Percentiles rank a stretch among this genome's conserved stretches.
These are phyloP conservation scores for Misgurnus anguillicaudatus DNA, from an alignment of 2,113 vertebrate genomes.

Conservation along the genomic window DNA sequence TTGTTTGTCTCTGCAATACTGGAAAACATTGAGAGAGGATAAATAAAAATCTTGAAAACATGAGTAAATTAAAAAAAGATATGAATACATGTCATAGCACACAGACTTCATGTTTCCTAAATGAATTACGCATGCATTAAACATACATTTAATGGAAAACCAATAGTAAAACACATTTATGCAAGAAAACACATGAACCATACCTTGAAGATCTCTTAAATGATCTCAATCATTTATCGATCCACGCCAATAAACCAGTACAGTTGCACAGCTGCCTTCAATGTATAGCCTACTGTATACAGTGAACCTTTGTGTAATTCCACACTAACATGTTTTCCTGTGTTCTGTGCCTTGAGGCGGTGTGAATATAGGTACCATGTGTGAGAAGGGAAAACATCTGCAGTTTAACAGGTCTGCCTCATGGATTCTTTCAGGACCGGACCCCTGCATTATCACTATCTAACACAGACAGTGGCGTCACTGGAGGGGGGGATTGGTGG, in stretches of 20 bases:
- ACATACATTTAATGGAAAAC: not conserved
- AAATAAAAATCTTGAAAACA: too few species aligned
- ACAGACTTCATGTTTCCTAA: not conserved
- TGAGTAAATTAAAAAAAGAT: not conserved
- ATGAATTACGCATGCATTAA: not conserved
- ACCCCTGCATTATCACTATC: constrained; percentile 67
- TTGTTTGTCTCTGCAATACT: not conserved
- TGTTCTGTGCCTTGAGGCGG: constrained; percentile 58
- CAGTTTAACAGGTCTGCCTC: constrained; percentile 69
- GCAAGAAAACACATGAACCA: not conserved
- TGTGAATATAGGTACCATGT: constrained; percentile 68
- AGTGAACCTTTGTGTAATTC: constrained; percentile 9
- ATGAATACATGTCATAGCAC: not conserved
- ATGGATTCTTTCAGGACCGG: constrained; percentile 32
- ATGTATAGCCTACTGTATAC: constrained; percentile 1
- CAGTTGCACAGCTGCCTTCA: not conserved
- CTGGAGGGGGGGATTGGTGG: too few species aligned
- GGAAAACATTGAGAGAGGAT: not conserved
- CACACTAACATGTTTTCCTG: constrained; percentile 13
- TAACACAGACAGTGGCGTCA: not conserved
- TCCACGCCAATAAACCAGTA: not conserved
- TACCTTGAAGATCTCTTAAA: not conserved
- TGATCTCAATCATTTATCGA: not conserved
- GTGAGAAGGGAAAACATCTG: constrained; percentile 65
- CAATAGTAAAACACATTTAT: not conserved